phyloP scores from a whole-genome alignment of 2,797 vertebrate genomes.

The Sorex maritimensis region DNA sequence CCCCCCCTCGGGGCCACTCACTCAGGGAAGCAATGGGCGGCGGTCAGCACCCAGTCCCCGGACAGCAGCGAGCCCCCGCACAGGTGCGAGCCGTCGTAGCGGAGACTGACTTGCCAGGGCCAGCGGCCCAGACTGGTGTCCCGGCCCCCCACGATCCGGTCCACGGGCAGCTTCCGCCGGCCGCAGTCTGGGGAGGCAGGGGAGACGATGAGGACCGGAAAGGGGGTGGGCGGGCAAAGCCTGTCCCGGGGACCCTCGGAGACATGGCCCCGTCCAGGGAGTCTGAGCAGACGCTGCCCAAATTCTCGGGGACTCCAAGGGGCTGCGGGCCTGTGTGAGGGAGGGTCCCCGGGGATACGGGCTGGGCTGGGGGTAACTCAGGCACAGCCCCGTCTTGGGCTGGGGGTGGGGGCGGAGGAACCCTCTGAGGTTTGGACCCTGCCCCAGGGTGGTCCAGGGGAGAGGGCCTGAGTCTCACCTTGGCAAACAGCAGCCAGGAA shows the following conservation, averaged over 20 bases:
- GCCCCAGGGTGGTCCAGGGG: neutral
- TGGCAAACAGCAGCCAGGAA: constrained; percentile 94
- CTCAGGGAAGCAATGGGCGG: constrained; percentile 97
- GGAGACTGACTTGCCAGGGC: constrained; percentile 97
- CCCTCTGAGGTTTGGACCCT: neutral
- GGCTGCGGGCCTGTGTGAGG: no score
- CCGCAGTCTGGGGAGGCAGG: constrained; percentile 92
- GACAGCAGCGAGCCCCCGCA: constrained; percentile 97
- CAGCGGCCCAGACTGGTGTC: constrained; percentile 94
- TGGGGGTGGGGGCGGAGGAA: neutral
- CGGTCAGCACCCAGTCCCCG: constrained; percentile 95
- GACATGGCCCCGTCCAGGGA: neutral
- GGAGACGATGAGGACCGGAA: accelerated
- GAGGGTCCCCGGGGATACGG: no score
- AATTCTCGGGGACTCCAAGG: no score
- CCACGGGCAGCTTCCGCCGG: constrained; percentile 93
- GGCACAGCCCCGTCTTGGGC: neutral
- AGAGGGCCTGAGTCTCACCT: constrained; percentile 90
- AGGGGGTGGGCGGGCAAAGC: neutral
- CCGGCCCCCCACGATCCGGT: constrained; percentile 95
- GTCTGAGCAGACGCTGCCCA: no score
- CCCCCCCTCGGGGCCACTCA: constrained; percentile 86
- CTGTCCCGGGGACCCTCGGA: neutral
- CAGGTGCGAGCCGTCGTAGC: constrained; percentile 95
- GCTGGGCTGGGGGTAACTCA: neutral